Conservation (phyloP, 2,888 invertebrate genomes). For the Axea sp. region DNA sequence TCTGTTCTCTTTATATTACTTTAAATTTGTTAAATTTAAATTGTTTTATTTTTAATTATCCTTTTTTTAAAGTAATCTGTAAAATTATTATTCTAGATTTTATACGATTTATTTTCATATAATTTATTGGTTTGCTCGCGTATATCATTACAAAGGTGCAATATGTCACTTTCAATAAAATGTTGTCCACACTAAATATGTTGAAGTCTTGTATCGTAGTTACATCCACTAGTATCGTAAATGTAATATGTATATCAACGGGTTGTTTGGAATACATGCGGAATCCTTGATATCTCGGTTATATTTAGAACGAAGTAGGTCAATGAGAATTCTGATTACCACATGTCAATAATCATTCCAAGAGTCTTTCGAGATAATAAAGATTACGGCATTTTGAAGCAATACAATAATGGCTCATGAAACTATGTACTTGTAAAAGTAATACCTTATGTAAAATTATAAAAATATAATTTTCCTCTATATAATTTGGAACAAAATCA, state of each 20-base stretch:
- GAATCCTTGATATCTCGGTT: constrained; percentile 41
- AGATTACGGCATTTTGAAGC: constrained; percentile 48
- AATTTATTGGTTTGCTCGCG: too few relatives aligned
- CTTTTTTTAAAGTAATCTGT: too few relatives aligned
- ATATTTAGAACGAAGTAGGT: constrained; percentile 56
- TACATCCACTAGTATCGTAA: too few relatives aligned
- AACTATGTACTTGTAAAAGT: constrained; percentile 22
- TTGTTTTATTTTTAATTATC: too few relatives aligned
- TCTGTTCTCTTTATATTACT: too few relatives aligned
- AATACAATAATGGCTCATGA: constrained; percentile 49
- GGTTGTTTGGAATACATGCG: constrained; percentile 21
- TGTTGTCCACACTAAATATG: too few relatives aligned
- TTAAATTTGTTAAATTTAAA: too few relatives aligned
- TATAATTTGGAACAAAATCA: not conserved
- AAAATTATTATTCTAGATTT: too few relatives aligned
- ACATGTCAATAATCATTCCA: constrained; percentile 57
- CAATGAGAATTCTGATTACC: constrained; percentile 60
- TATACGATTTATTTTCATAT: too few relatives aligned
- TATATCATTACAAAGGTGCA: too few relatives aligned
- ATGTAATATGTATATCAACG: constrained; percentile 16
- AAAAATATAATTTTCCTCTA: constrained; percentile 26
- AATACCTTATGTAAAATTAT: constrained; percentile 33
- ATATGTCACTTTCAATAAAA: too few relatives aligned
- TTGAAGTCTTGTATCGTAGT: too few relatives aligned
- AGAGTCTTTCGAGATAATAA: constrained; percentile 49